Conservation (phyloP, 2,888 invertebrate genomes). For the Drosophila formosana region DNA sequence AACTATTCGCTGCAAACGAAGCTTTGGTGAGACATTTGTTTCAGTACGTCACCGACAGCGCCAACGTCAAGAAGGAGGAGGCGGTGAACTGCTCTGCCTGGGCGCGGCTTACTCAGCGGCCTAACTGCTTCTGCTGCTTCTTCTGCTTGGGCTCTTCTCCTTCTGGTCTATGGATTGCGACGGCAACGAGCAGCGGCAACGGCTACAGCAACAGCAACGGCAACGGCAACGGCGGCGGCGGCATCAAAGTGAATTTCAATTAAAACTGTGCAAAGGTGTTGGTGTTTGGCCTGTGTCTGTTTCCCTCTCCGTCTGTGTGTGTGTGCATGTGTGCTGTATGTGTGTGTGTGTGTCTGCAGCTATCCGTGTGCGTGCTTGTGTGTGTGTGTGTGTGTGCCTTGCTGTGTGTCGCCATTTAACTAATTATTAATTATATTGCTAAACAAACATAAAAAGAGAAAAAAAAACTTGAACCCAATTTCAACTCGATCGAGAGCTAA, state of each 20-base stretch:
- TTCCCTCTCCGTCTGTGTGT: slow-evolving; percentile 6
- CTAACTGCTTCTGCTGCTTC: slow-evolving; percentile 29
- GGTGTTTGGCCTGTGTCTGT: slow-evolving; percentile 47
- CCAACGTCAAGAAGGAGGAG: slow-evolving; percentile 78
- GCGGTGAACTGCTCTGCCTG: slow-evolving; percentile 69
- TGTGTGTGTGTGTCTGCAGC: slow-evolving; percentile 29
- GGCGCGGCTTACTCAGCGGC: slow-evolving; percentile 51
- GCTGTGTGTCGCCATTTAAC: slow-evolving; percentile 55
- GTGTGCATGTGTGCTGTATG: slow-evolving; percentile 16
- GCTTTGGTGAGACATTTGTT: slow-evolving; percentile 64
- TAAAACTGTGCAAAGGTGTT: slow-evolving; percentile 65
- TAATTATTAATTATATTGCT: slow-evolving; percentile 71
- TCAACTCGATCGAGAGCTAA: slow-evolving; percentile 49
- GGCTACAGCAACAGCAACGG: slow-evolving; percentile 13
- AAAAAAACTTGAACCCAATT: slow-evolving; percentile 48
- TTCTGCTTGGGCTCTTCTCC: slow-evolving; percentile 32
- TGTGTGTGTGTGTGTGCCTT: slow-evolving; percentile 18
- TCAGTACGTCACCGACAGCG: slow-evolving; percentile 79
- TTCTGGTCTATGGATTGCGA: slow-evolving; percentile 32
- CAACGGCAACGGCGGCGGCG: slow-evolving; percentile 53
- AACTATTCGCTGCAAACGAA: slow-evolving; percentile 70
- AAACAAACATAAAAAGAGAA: slow-evolving; percentile 52
- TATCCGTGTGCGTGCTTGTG: slow-evolving; percentile 7
- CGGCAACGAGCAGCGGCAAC: slow-evolving; percentile 7
- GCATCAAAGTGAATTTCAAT: slow-evolving; percentile 67